Evolutionary conservation across 2,113 vertebrate species (phyloP).

Genomic region (Lophura nycthemera): DNA sequence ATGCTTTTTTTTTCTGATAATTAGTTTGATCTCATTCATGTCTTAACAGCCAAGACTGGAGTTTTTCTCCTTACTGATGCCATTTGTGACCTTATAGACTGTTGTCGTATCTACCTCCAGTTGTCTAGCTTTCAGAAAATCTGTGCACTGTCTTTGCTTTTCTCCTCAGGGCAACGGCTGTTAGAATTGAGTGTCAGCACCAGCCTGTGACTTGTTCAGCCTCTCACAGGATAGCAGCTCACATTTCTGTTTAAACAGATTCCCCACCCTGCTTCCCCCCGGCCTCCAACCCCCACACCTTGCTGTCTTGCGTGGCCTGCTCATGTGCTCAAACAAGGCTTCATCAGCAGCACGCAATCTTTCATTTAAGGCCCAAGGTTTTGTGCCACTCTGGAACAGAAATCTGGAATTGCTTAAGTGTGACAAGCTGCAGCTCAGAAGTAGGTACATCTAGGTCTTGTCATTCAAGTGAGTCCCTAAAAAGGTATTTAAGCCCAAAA

Average conservation of each 20-base stretch:
- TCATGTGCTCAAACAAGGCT: neutral
- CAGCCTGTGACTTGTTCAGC: neutral
- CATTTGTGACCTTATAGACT: neutral
- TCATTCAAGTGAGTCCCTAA: neutral
- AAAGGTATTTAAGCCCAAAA: neutral
- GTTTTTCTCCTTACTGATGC: neutral
- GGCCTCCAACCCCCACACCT: too few species aligned
- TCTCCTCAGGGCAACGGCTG: neutral
- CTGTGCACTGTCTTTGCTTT: neutral
- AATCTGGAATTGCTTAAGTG: neutral
- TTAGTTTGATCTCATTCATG: neutral
- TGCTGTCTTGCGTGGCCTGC: neutral
- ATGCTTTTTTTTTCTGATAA: neutral
- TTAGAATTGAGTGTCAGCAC: neutral
- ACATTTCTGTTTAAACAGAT: rapidly evolving
- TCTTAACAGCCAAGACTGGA: neutral
- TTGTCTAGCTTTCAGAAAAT: neutral
- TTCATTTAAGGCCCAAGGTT: neutral
- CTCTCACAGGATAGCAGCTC: neutral
- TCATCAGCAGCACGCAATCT: neutral
- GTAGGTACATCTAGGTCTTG: neutral
- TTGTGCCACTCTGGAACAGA: neutral
- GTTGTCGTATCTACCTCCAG: neutral
- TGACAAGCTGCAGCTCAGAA: neutral
- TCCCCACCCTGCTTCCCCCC: too few species aligned